Conservation (phyloP, 1,140 invertebrate genomes). For the Diabrotica virgifera region DNA sequence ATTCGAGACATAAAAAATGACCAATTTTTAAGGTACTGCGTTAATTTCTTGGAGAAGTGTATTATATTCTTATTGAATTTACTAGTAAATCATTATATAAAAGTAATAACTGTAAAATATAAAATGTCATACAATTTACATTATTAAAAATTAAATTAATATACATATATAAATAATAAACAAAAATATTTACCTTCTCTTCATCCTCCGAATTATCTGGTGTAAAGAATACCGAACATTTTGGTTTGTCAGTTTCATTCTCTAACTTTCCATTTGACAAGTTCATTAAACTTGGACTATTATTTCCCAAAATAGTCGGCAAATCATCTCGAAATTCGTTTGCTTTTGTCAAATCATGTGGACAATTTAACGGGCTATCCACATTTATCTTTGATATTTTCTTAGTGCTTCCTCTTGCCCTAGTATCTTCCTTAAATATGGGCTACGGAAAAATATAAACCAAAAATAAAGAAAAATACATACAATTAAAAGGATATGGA, state of each 20-base stretch:
- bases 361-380: conserved; percentile 58
- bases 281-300: background rate
- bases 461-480: background rate
- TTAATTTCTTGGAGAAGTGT: too few relatives aligned
- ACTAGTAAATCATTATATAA: too few relatives aligned
- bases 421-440: conserved; percentile 52
- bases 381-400: conserved; percentile 52
- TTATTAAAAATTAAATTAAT: background rate
- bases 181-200: too few relatives aligned
- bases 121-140: background rate
- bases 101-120: too few relatives aligned
- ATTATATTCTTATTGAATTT: too few relatives aligned
- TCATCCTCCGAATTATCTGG: too few relatives aligned
- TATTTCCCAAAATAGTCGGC: conserved; percentile 55
- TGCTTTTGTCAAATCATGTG: conserved; percentile 65
- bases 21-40: too few relatives aligned
- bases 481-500: background rate
- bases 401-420: conserved; percentile 50
- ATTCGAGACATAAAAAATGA: too few relatives aligned
- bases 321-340: conserved; percentile 61
- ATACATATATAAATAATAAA: background rate
- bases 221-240: conserved; percentile 45
- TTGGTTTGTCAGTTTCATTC: conserved; percentile 35
- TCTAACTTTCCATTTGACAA: conserved; percentile 14
- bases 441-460: conserved; percentile 37